phyloP scores from a whole-genome alignment of 2,797 vertebrate genomes.

The Phoeniculus purpureus region DNA sequence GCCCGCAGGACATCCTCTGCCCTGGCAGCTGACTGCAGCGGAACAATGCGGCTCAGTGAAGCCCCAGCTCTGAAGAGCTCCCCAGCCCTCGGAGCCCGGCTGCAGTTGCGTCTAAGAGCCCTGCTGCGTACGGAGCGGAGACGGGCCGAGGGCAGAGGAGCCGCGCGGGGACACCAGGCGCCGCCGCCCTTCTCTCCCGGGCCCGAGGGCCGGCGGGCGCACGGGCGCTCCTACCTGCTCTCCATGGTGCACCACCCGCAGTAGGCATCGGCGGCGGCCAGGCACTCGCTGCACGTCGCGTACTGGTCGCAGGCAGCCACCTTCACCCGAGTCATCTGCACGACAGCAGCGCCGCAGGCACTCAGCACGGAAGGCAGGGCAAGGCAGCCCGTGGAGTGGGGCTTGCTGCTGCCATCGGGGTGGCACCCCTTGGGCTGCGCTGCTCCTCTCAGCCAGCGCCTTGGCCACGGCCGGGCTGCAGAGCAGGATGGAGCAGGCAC shows the following conservation, averaged over 20 bases:
- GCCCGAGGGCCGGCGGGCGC: neutral
- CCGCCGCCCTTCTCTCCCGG: neutral
- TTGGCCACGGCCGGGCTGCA: accelerated
- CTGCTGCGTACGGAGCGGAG: neutral
- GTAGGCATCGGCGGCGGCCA: constrained; percentile 88
- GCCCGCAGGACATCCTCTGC: neutral
- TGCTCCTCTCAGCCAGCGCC: neutral
- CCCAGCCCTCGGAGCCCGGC: neutral
- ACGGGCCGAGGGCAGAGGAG: neutral
- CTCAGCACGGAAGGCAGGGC: accelerated
- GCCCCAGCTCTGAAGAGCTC: neutral
- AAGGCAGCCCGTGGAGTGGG: neutral
- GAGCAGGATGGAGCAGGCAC: neutral
- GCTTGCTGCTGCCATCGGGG: accelerated
- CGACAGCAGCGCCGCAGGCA: neutral
- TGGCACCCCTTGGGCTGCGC: neutral
- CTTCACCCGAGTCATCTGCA: constrained; percentile 89
- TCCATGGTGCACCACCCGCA: constrained; percentile 97
- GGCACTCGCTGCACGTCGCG: constrained; percentile 85
- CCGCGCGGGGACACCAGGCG: neutral
- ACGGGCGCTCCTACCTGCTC: constrained; percentile 82
- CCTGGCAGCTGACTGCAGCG: neutral
- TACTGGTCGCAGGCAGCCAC: constrained; percentile 89
- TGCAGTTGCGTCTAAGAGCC: neutral
- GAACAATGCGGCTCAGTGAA: neutral